These are phyloP conservation scores for Bucco capensis DNA, from an alignment of 2,113 vertebrate species.

Conservation along the genomic window DNA sequence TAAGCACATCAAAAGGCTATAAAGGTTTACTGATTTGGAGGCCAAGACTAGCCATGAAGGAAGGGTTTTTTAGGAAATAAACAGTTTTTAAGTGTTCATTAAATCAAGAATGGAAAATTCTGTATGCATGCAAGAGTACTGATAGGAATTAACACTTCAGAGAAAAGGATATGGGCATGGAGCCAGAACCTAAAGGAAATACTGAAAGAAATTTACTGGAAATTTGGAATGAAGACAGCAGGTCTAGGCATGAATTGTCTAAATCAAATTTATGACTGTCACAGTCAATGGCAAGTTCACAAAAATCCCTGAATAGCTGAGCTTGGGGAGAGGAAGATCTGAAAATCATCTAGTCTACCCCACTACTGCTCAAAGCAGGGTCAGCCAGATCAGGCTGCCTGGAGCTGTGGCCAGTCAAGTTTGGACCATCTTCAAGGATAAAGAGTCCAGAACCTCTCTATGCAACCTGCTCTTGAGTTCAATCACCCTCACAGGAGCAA, in stretches of 20 bases:
- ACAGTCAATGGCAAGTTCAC: neutral
- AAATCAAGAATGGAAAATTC: neutral
- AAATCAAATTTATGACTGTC: neutral
- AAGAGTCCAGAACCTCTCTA: neutral
- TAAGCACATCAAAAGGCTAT: neutral
- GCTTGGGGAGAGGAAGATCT: neutral
- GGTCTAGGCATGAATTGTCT: neutral
- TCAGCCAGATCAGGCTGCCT: neutral
- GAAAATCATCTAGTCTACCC: neutral
- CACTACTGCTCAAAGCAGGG: neutral
- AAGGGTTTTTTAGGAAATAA: conserved; percentile 2
- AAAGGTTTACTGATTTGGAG: neutral
- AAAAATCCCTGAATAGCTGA: neutral
- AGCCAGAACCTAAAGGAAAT: conserved; percentile 13
- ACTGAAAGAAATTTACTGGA: conserved; percentile 17
- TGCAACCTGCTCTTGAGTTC: neutral
- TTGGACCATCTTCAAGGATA: neutral
- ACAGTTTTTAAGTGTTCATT: neutral
- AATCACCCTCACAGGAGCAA: neutral
- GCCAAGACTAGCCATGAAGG: neutral
- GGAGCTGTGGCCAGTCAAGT: neutral
- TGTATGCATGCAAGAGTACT: neutral
- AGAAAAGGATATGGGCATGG: neutral
- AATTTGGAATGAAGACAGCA: conserved; percentile 2
- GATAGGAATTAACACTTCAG: neutral